Percentiles rank a stretch among this genome's conserved stretches.
These are phyloP conservation scores for Heterodera carotae DNA, from an alignment of 1,140 invertebrate species.

Conservation along the genomic window DNA sequence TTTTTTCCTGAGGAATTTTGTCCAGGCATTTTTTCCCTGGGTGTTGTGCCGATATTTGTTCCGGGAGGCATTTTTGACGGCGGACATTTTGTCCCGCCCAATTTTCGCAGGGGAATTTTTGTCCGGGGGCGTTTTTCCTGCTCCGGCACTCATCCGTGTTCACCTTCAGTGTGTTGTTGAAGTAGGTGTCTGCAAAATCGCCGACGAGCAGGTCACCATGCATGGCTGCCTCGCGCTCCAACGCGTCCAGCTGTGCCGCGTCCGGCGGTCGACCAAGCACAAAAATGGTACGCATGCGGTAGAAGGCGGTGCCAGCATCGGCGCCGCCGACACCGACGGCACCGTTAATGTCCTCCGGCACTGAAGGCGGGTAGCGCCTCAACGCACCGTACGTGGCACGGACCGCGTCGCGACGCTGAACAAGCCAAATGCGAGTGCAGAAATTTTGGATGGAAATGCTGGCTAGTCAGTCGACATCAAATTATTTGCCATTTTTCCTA, in stretches of 20 bases:
- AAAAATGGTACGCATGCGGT: conserved; percentile 53
- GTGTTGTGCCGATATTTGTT: too few species aligned
- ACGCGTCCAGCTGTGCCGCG: conserved; percentile 10
- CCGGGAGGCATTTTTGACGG: too few species aligned
- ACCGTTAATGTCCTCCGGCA: not conserved
- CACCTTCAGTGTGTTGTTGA: conserved; percentile 60
- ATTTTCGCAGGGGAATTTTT: conserved; percentile 9
- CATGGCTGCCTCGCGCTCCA: conserved; percentile 33
- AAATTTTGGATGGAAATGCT: not conserved
- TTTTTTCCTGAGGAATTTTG: too few species aligned
- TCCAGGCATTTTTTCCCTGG: too few species aligned
- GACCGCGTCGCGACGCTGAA: conserved; percentile 51
- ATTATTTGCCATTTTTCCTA: not conserved
- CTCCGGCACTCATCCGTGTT: not conserved
- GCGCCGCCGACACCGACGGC: conserved; percentile 17
- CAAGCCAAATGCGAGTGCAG: not conserved
- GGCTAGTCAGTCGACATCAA: conserved; percentile 4
- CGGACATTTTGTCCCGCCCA: too few species aligned
- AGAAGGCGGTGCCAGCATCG: conserved; percentile 19
- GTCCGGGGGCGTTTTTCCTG: not conserved
- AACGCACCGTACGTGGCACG: conserved; percentile 44
- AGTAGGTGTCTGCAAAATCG: conserved; percentile 54
- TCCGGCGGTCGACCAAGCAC: conserved; percentile 47
- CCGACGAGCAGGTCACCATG: conserved; percentile 52
- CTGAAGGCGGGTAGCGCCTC: conserved; percentile 6